phyloP scores from a whole-genome alignment of 2,888 invertebrate species.

The Sinhomidia bicolor region DNA sequence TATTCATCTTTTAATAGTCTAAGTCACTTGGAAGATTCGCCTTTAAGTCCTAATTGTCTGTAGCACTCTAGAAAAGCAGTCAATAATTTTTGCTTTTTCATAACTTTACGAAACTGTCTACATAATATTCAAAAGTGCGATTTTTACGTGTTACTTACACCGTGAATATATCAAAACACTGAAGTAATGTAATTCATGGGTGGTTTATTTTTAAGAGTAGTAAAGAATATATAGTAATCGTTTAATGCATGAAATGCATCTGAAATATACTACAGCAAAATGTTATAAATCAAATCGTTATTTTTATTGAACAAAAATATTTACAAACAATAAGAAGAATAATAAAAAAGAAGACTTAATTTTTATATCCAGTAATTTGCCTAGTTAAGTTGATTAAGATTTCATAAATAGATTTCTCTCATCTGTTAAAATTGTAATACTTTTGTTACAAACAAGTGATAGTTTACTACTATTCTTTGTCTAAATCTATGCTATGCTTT shows the following conservation, averaged over 20 bases:
- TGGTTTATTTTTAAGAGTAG: conserved; percentile 18
- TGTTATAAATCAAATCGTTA: conserved; percentile 40
- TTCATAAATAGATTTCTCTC: conserved; percentile 34
- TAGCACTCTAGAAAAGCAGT: conserved; percentile 9
- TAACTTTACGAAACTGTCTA: too few relatives aligned
- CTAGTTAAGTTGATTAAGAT: not conserved
- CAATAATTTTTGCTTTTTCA: not conserved
- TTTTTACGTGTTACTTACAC: too few relatives aligned
- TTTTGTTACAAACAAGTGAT: not conserved
- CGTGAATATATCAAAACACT: too few relatives aligned
- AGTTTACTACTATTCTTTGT: not conserved
- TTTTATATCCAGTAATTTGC: conserved; percentile 22
- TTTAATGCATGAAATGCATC: not conserved
- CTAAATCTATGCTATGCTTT: not conserved
- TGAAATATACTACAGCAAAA: not conserved
- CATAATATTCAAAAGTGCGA: too few relatives aligned
- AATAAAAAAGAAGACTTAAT: conserved; percentile 13
- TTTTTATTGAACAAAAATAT: conserved; percentile 53
- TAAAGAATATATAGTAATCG: not conserved
- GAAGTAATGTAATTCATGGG: too few relatives aligned
- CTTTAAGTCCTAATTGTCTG: conserved; percentile 42
- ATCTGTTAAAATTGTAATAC: not conserved
- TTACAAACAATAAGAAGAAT: conserved; percentile 33
- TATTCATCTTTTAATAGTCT: not conserved
- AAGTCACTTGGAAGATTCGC: conserved; percentile 35